Percentiles rank a stretch among this genome's conserved stretches.
Conservation (phyloP, 2,113 vertebrate species). For the Vimba vimba region DNA sequence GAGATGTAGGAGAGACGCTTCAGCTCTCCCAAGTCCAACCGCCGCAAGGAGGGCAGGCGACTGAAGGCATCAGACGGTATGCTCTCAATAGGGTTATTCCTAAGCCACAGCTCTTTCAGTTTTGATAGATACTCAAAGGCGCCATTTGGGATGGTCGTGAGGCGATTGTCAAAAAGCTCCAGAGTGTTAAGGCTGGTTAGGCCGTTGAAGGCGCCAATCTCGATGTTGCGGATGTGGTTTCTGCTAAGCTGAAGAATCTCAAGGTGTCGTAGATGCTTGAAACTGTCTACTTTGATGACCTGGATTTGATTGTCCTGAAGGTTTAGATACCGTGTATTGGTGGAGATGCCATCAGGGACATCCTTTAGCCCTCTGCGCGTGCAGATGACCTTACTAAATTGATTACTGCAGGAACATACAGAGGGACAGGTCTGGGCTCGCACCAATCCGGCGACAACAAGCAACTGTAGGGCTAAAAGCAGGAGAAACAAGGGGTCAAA, state of each 20-base stretch:
- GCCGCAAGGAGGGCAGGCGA: conserved; percentile 76
- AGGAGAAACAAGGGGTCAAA: conserved; percentile 98
- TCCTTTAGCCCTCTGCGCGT: conserved; percentile 76
- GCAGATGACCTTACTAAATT: conserved; percentile 82
- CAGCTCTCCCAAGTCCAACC: conserved; percentile 79
- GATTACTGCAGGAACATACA: conserved; percentile 80
- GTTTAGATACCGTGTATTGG: conserved; percentile 80
- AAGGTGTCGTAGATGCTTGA: conserved; percentile 79
- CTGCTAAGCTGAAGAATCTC: conserved; percentile 80
- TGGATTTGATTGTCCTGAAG: conserved; percentile 81
- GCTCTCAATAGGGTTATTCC: conserved; percentile 82
- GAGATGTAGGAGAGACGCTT: conserved; percentile 80
- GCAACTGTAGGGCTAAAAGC: conserved; percentile 96
- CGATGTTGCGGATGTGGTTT: conserved; percentile 80
- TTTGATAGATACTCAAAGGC: conserved; percentile 81
- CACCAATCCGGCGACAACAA: conserved; percentile 93
- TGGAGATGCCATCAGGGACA: conserved; percentile 79
- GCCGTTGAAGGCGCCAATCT: conserved; percentile 80
- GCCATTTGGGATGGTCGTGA: conserved; percentile 81
- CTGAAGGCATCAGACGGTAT: conserved; percentile 82
- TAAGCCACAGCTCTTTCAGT: conserved; percentile 79
- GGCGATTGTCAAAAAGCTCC: conserved; percentile 81
- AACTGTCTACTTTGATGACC: conserved; percentile 81
- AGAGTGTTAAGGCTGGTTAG: conserved; percentile 78
- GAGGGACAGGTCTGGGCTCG: conserved; percentile 80